These are phyloP conservation scores for Conger conger DNA, from an alignment of 2,113 vertebrate species.

Conservation along the genomic window DNA sequence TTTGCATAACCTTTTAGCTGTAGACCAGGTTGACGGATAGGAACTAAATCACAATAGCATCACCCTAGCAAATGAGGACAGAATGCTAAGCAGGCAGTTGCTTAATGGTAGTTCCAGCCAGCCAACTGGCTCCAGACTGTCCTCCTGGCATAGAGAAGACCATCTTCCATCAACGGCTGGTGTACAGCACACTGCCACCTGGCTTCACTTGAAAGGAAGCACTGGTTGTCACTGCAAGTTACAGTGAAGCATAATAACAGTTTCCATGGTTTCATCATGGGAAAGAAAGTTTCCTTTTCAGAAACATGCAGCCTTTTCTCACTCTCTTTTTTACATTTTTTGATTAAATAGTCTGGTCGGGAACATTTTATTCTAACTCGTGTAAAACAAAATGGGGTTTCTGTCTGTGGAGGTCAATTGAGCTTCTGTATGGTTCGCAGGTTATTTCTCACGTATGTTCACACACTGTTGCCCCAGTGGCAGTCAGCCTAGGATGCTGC, in stretches of 20 bases:
- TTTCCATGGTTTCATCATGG: constrained; percentile 16
- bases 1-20: background rate
- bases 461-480: background rate
- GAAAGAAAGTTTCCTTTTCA: background rate
- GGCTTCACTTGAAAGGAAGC: constrained; percentile 36
- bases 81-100: background rate
- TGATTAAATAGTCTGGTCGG: background rate
- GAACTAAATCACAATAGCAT: background rate
- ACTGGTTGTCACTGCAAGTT: constrained; percentile 31
- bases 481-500: background rate
- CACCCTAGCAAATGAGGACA: background rate
- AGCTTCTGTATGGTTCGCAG: background rate
- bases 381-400: background rate
- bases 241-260: background rate
- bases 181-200: constrained; percentile 27
- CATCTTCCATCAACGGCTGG: constrained; percentile 23
- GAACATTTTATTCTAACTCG: background rate
- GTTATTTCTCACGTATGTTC: too few species aligned
- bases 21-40: background rate
- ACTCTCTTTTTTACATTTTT: background rate
- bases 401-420: background rate
- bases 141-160: background rate
- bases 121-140: constrained; percentile 6
- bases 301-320: background rate
- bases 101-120: constrained; percentile 15